phyloP scores from a whole-genome alignment of 2,888 invertebrate species.

The Hypolimnas misippus region DNA sequence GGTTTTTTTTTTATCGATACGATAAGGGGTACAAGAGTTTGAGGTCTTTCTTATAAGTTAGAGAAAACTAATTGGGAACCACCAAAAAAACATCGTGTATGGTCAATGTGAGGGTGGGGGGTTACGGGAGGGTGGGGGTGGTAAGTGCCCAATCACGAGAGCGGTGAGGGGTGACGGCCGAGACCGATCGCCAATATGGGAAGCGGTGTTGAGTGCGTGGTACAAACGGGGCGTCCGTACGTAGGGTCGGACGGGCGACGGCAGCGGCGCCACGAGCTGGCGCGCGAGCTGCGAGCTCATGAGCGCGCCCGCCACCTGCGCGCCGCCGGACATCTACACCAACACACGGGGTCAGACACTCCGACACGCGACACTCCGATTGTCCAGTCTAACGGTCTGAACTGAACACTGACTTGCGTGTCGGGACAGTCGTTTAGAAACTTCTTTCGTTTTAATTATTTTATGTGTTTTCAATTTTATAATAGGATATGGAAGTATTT shows the following conservation, averaged over 20 bases:
- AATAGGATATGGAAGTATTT: too few relatives aligned
- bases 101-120: not conserved
- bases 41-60: too few relatives aligned
- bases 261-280: constrained; percentile 84
- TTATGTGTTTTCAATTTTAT: too few relatives aligned
- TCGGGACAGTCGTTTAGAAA: too few relatives aligned
- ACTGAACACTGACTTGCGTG: too few relatives aligned
- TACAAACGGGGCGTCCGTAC: constrained; percentile 82
- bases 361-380: constrained; percentile 9
- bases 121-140: not conserved
- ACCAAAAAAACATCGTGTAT: too few relatives aligned
- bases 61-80: too few relatives aligned
- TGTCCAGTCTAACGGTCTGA: too few relatives aligned
- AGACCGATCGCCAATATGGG: constrained; percentile 69
- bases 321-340: constrained; percentile 67
- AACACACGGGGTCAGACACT: constrained; percentile 50
- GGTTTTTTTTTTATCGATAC: too few relatives aligned
- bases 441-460: too few relatives aligned
- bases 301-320: constrained; percentile 66
- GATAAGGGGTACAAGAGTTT: too few relatives aligned
- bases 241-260: constrained; percentile 79
- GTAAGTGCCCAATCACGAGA: constrained; percentile 34
- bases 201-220: constrained; percentile 83
- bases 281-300: constrained; percentile 85
- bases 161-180: constrained; percentile 40